A percentile compares a stretch with the other conserved stretches of the same genome.
Evolutionary conservation across 2,797 vertebrate genomes (phyloP).

Genomic region (Catostomus latipinnis): DNA sequence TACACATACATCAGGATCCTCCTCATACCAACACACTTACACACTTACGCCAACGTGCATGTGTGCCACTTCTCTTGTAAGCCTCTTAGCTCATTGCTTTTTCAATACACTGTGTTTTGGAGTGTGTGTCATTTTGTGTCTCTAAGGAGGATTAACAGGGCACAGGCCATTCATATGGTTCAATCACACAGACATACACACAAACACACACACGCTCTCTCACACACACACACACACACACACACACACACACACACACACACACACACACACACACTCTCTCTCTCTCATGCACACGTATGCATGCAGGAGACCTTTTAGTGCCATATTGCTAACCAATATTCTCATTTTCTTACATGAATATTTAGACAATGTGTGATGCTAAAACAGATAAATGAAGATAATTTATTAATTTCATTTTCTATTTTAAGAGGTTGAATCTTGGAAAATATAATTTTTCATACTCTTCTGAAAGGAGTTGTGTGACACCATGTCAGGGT

Average conservation of each 20-base stretch:
- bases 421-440: no score
- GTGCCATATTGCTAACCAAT: not conserved
- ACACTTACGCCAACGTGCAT: conserved; percentile 8
- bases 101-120: conserved; percentile 47
- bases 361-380: no score
- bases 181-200: not conserved
- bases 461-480: no score
- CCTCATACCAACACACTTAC: conserved; percentile 2
- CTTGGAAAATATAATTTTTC: no score
- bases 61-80: conserved; percentile 46
- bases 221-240: no score
- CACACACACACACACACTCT: no score
- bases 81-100: conserved; percentile 52
- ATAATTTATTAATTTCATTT: no score
- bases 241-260: no score
- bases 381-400: no score
- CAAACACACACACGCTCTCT: not conserved
- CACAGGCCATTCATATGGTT: conserved; percentile 25
- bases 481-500: no score
- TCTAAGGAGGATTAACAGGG: conserved; percentile 52
- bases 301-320: not conserved
- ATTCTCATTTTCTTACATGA: not conserved
- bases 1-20: conserved; percentile 27
- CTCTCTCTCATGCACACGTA: not conserved
- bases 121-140: conserved; percentile 54